A percentile compares a stretch with the other conserved stretches of the same genome.
Conservation (phyloP, 2,888 invertebrate species). For the Chirona hameri region DNA sequence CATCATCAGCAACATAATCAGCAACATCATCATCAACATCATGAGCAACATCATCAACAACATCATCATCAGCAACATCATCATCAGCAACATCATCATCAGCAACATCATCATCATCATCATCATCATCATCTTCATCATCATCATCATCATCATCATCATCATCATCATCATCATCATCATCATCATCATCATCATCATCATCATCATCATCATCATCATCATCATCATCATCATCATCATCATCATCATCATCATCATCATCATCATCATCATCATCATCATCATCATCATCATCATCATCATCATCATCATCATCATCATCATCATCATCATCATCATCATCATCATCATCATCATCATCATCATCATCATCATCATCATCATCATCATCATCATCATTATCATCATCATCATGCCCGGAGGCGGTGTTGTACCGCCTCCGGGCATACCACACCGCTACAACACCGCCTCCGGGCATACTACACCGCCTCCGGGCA, state of each 20-base stretch:
- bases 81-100: too few relatives aligned
- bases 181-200: slow-evolving; percentile 22
- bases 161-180: slow-evolving; percentile 22
- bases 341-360: slow-evolving; percentile 22
- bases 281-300: slow-evolving; percentile 22
- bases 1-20: too few relatives aligned
- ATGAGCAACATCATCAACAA: too few relatives aligned
- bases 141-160: slow-evolving; percentile 22
- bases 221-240: slow-evolving; percentile 22
- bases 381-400: slow-evolving; percentile 22
- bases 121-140: too few relatives aligned
- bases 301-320: slow-evolving; percentile 22
- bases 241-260: slow-evolving; percentile 22
- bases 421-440: too few relatives aligned
- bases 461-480: too few relatives aligned
- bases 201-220: slow-evolving; percentile 22
- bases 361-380: slow-evolving; percentile 22
- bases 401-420: slow-evolving; percentile 6
- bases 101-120: too few relatives aligned
- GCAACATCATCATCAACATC: too few relatives aligned
- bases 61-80: too few relatives aligned
- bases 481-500: too few relatives aligned
- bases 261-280: slow-evolving; percentile 22
- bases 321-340: slow-evolving; percentile 22
- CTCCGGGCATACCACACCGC: too few relatives aligned